Percentiles rank a stretch among this genome's conserved stretches.
phyloP scores from a whole-genome alignment of 2,113 vertebrate species.

The Connochaetes taurinus region DNA sequence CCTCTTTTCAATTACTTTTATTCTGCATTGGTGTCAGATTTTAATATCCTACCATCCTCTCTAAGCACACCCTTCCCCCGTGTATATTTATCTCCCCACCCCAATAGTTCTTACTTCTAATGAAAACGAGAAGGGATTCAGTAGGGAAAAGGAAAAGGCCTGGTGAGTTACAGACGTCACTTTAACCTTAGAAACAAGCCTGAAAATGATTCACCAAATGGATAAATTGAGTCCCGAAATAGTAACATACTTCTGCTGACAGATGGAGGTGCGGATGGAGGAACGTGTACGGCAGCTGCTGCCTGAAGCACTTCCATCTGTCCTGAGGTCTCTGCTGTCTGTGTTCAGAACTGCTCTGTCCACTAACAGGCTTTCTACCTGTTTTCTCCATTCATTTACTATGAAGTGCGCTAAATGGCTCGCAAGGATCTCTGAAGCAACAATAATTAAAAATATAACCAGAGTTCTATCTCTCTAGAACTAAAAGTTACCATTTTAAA shows the following conservation, averaged over 20 bases:
- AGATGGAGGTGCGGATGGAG: constrained; percentile 47
- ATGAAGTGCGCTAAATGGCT: neutral
- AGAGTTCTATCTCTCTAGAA: neutral
- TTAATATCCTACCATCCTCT: neutral
- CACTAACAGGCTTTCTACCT: neutral
- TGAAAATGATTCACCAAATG: constrained; percentile 60
- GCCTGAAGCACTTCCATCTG: constrained; percentile 55
- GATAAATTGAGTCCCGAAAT: constrained; percentile 63
- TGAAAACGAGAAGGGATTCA: neutral
- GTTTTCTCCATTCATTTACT: neutral
- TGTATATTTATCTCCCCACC: neutral
- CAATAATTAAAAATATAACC: neutral
- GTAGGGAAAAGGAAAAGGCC: neutral
- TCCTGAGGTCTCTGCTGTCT: constrained; percentile 43
- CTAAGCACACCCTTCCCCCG: neutral
- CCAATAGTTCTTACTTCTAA: neutral
- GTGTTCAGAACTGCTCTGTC: constrained; percentile 23
- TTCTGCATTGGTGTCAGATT: neutral
- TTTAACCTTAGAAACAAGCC: constrained; percentile 57
- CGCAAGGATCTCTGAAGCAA: neutral
- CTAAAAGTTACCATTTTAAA: neutral
- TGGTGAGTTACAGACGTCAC: constrained; percentile 33
- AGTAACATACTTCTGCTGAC: constrained; percentile 50
- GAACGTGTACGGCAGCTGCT: neutral
- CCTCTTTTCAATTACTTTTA: neutral